Conservation (phyloP, 2,113 vertebrate species). For the Ptychochromis oligacanthus region DNA sequence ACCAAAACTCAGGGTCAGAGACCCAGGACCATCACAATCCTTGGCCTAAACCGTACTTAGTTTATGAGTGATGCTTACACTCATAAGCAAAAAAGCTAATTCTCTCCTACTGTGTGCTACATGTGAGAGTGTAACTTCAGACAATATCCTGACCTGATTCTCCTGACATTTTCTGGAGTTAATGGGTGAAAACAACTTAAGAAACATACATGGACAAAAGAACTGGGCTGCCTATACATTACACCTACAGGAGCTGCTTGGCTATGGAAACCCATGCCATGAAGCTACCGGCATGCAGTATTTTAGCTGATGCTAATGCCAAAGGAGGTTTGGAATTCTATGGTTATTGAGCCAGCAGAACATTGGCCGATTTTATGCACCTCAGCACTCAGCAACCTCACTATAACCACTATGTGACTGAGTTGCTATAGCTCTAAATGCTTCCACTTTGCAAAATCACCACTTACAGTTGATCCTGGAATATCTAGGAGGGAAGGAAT, state of each 20-base stretch:
- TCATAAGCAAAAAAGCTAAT: too few relatives aligned
- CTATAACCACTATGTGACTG: not conserved
- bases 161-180: too few relatives aligned
- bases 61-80: too few relatives aligned
- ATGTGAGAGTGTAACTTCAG: too few relatives aligned
- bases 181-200: too few relatives aligned
- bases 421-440: not conserved
- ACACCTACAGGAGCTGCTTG: not conserved
- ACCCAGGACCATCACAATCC: too few relatives aligned
- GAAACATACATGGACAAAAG: too few relatives aligned
- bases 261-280: not conserved
- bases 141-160: too few relatives aligned
- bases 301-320: not conserved
- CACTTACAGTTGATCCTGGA: not conserved
- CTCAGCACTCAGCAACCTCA: not conserved
- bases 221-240: too few relatives aligned
- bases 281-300: not conserved
- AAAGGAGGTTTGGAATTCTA: not conserved
- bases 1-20: too few relatives aligned
- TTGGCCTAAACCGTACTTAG: not conserved
- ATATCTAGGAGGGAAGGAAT: not conserved
- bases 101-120: too few relatives aligned
- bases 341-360: not conserved
- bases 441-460: not conserved
- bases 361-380: not conserved